phyloP scores from a whole-genome alignment of 2,113 vertebrate genomes.

The Notarius quadriscutis region DNA sequence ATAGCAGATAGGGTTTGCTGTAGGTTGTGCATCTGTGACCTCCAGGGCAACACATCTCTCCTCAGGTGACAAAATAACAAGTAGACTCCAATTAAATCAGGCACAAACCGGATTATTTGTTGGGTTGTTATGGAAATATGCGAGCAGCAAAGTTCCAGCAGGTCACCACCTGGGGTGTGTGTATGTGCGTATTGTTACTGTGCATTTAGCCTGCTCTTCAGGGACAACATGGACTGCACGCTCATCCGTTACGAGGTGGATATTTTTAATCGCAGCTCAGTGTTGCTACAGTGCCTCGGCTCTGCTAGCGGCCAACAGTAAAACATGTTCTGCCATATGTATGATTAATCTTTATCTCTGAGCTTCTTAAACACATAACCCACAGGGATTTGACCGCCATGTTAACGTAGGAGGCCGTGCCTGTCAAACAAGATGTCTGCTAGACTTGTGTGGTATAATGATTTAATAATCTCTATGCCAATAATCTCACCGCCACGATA shows the following conservation, averaged over 20 bases:
- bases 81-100: conserved; percentile 20
- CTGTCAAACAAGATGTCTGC: background rate
- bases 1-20: background rate
- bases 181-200: conserved; percentile 1
- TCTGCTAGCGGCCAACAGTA: conserved; percentile 6
- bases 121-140: conserved; percentile 43
- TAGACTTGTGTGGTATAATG: background rate
- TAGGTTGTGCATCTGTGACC: conserved; percentile 15
- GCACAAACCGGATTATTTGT: conserved; percentile 2
- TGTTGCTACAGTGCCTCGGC: conserved; percentile 1
- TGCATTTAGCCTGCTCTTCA: background rate
- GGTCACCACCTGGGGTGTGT: conserved; percentile 24
- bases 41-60: conserved; percentile 4
- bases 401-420: background rate
- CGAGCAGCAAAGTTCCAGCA: conserved; percentile 33
- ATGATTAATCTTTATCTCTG: conserved; percentile 13
- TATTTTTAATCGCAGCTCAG: conserved; percentile 26
- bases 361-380: background rate
- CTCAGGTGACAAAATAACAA: conserved; percentile 16
- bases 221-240: conserved; percentile 41
- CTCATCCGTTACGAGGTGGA: conserved; percentile 7
- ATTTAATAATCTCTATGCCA: background rate
- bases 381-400: background rate
- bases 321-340: conserved; percentile 28
- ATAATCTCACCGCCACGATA: background rate